phyloP scores from a whole-genome alignment of 2,888 invertebrate species.

The Zootermopsis nevadensis region DNA sequence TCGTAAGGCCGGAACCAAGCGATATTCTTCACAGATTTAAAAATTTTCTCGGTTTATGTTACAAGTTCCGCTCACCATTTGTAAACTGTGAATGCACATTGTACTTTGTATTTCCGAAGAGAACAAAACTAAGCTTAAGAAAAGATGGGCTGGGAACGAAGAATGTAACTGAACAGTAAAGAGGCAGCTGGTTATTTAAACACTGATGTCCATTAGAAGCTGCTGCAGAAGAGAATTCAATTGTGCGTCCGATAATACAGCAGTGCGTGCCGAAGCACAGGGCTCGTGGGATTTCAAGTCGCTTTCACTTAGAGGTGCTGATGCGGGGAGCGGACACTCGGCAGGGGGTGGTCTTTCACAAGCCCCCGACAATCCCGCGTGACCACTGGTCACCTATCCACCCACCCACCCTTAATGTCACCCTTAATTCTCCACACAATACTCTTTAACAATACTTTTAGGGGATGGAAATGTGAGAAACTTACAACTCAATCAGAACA shows the following conservation, averaged over 20 bases:
- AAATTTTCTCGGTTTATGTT: no score
- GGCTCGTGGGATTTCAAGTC: conserved; percentile 19
- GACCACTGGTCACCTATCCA: conserved; percentile 14
- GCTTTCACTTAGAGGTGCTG: conserved; percentile 13
- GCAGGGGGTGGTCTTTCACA: neutral
- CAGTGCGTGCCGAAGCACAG: conserved; percentile 9
- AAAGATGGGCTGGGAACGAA: neutral
- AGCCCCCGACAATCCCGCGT: neutral
- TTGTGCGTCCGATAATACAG: neutral
- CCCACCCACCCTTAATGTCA: neutral
- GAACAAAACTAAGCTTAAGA: neutral
- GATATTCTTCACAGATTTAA: no score
- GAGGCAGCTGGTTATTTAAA: neutral
- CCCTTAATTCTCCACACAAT: conserved; percentile 16
- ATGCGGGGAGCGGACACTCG: conserved; percentile 3
- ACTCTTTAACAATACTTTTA: neutral
- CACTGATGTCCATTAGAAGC: conserved; percentile 1
- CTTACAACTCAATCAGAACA: conserved; percentile 26
- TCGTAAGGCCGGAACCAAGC: no score
- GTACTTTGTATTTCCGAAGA: neutral
- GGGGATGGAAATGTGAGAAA: conserved; percentile 22
- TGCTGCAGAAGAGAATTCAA: neutral
- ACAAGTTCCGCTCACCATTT: no score
- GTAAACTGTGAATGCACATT: neutral
- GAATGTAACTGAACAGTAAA: neutral